Percentiles rank a stretch among this genome's conserved stretches.
Conservation (phyloP, 2,888 invertebrate genomes). For the Trissolcus brochymenae region DNA sequence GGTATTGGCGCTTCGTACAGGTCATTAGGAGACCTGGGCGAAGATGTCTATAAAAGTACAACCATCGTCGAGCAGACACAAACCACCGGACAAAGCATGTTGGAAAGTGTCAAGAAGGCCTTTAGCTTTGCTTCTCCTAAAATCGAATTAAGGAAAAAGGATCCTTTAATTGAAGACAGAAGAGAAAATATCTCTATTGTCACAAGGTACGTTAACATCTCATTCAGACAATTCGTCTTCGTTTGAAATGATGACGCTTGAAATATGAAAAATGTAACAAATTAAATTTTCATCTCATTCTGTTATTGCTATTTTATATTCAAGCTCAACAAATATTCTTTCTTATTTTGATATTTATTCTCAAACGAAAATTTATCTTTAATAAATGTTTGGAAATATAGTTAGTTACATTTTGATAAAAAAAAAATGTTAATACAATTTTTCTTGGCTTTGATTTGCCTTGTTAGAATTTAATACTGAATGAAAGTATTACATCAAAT, state of each 20-base stretch:
- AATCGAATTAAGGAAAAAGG: conserved; percentile 74
- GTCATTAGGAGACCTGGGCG: conserved; percentile 78
- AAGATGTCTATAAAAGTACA: conserved; percentile 82
- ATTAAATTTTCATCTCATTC: conserved; percentile 1
- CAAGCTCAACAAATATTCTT: no score
- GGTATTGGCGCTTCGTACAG: conserved; percentile 82
- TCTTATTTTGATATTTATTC: no score
- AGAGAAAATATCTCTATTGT: conserved; percentile 75
- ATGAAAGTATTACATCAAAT: no score
- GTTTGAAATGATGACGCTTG: conserved; percentile 17
- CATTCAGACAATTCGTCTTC: conserved; percentile 13
- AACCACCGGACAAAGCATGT: conserved; percentile 77
- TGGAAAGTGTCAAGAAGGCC: conserved; percentile 81
- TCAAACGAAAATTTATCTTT: no score
- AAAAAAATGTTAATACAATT: no score
- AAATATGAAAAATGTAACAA: no score
- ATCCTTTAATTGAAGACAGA: conserved; percentile 73
- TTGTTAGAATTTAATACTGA: no score
- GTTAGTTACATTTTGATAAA: no score
- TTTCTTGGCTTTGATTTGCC: no score
- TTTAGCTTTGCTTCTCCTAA: conserved; percentile 78
- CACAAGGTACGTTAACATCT: conserved; percentile 70
- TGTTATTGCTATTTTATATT: no score
- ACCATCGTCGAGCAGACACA: conserved; percentile 79
- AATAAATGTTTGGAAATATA: no score